A percentile compares a stretch with the other conserved stretches of the same genome.
Evolutionary conservation across 92 coral and sea anemone genomes (phyloP).

Genomic region (Paragorgia papillata): DNA sequence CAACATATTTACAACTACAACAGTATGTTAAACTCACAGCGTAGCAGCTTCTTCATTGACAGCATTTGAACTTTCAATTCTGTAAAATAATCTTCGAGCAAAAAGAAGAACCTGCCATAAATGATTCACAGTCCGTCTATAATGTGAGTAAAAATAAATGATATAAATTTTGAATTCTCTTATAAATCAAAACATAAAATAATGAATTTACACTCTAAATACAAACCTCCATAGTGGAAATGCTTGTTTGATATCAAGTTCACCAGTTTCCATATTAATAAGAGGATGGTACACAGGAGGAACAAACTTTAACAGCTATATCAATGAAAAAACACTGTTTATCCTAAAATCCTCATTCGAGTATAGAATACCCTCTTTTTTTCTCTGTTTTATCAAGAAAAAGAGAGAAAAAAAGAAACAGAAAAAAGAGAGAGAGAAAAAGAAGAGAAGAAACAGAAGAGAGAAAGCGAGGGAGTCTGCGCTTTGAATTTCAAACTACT

Average conservation of each 20-base stretch:
- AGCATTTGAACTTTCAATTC: conserved; percentile 84
- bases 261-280: conserved; percentile 92
- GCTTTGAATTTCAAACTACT: conserved; percentile 40
- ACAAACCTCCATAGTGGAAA: conserved; percentile 95
- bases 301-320: conserved; percentile 73
- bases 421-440: too few species aligned
- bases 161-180: too few species aligned
- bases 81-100: conserved; percentile 94
- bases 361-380: too few species aligned
- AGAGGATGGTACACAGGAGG: conserved; percentile 96
- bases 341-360: too few species aligned
- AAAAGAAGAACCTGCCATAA: conserved; percentile 93
- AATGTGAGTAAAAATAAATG: conserved; percentile 10
- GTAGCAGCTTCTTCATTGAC: conserved; percentile 85
- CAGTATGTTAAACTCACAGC: conserved; percentile 23
- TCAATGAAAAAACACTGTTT: not conserved
- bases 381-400: too few species aligned
- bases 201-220: too few species aligned
- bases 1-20: too few species aligned
- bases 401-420: too few species aligned
- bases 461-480: not conserved
- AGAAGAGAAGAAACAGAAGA: not conserved
- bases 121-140: conserved; percentile 90
- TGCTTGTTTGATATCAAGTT: conserved; percentile 81
- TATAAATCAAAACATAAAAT: not conserved